Conservation (phyloP, 30 jellyfish, hydroid and myxozoan species). For the Hydra vulgaris region DNA sequence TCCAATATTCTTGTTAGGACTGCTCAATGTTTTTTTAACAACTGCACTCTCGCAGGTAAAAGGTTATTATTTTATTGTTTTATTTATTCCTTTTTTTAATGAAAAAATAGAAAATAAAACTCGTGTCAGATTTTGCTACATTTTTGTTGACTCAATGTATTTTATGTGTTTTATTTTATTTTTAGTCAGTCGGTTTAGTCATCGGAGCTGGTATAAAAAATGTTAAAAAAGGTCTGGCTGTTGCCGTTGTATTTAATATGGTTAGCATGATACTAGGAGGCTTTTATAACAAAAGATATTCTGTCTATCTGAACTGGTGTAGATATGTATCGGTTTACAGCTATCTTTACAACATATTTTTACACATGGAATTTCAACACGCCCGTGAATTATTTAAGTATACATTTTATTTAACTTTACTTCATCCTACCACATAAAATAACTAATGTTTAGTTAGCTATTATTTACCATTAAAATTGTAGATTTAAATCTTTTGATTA, state of each 20-base stretch:
- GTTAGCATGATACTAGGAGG: conserved; percentile 49
- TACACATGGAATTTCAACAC: conserved; percentile 32
- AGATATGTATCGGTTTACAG: conserved; percentile 27
- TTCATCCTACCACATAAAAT: too few relatives aligned
- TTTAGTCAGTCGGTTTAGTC: conserved; percentile 44
- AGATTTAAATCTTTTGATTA: too few relatives aligned
- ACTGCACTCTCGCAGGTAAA: conserved; percentile 51
- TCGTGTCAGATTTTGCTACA: too few relatives aligned
- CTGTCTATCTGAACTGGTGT: conserved; percentile 46
- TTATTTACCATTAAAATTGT: too few relatives aligned
- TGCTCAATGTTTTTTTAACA: conserved; percentile 10
- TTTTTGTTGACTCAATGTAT: too few relatives aligned
- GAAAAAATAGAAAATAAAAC: too few relatives aligned
- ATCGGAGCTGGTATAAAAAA: conserved; percentile 35
- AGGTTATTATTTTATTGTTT: too few relatives aligned
- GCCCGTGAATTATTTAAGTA: conserved; percentile 30
- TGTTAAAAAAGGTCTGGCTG: conserved; percentile 17
- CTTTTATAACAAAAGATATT: conserved; percentile 32
- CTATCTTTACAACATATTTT: conserved; percentile 25
- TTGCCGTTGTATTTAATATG: conserved; percentile 34
- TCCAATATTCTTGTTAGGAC: conserved; percentile 22
- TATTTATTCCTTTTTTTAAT: too few relatives aligned
- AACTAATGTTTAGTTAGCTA: too few relatives aligned
- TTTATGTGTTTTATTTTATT: not conserved
- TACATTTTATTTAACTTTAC: too few relatives aligned